A percentile compares a stretch with the other conserved stretches of the same genome.
Conservation (phyloP, 92 coral and sea anemone genomes). For the Porites cylindrica region DNA sequence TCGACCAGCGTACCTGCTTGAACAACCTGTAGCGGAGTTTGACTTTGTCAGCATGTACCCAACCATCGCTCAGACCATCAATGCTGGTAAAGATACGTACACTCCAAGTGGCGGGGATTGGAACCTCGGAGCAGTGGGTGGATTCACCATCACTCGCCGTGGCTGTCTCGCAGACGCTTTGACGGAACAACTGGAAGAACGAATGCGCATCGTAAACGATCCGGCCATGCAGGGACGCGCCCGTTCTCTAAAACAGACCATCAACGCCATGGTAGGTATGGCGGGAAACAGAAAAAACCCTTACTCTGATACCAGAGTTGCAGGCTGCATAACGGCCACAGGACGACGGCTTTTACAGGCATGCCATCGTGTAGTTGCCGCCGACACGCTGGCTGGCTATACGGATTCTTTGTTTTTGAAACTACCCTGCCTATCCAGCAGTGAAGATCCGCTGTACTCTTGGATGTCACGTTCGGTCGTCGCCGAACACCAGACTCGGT, state of each 20-base stretch:
- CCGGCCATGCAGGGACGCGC: slow-evolving; percentile 1
- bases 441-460: no score
- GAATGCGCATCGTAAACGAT: background rate
- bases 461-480: no score
- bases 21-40: background rate
- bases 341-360: slow-evolving; percentile 4
- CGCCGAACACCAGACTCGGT: background rate
- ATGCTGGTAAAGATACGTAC: slow-evolving; percentile 16
- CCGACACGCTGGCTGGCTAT: background rate
- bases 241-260: background rate
- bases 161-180: background rate
- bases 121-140: slow-evolving; percentile 1
- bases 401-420: background rate
- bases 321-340: slow-evolving; percentile 1
- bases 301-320: background rate
- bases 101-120: background rate
- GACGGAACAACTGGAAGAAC: background rate
- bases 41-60: slow-evolving; percentile 11
- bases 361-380: background rate
- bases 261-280: slow-evolving; percentile 24
- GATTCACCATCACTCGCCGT: background rate
- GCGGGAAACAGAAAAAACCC: background rate
- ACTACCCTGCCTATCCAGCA: background rate
- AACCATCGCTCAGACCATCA: background rate
- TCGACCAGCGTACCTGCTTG: background rate